Evolutionary conservation across 2,888 invertebrate genomes (phyloP).

Genomic region (Aplocera efformata): DNA sequence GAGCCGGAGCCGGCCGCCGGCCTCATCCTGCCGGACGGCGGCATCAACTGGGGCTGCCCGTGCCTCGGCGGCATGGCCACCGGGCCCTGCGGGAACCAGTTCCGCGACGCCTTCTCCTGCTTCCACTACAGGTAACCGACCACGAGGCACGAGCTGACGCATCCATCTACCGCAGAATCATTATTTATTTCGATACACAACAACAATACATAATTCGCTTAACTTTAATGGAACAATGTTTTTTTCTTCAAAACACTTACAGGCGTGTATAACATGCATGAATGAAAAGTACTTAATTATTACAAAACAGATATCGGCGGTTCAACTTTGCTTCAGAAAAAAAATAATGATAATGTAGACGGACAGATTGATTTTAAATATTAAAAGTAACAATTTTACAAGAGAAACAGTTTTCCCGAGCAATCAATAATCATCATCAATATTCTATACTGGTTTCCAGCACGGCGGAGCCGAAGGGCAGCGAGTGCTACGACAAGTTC

Average conservation of each 20-base stretch:
- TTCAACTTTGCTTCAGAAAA: too few species aligned
- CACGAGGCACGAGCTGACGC: neutral
- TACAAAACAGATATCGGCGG: too few species aligned
- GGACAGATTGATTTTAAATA: too few species aligned
- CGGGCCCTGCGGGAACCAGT: slow-evolving; percentile 96
- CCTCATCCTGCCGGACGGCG: slow-evolving; percentile 90
- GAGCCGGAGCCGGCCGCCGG: slow-evolving; percentile 89
- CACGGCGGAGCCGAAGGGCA: slow-evolving; percentile 93
- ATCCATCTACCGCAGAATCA: neutral
- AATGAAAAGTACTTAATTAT: too few species aligned
- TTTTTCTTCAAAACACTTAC: too few species aligned
- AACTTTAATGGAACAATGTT: too few species aligned
- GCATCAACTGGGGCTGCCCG: slow-evolving; percentile 98
- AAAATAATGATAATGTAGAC: too few species aligned
- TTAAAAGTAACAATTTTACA: too few species aligned
- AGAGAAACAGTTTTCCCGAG: too few species aligned
- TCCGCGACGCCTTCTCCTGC: slow-evolving; percentile 96
- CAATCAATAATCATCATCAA: slow-evolving; percentile 7
- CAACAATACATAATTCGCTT: too few species aligned
- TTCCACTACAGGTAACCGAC: slow-evolving; percentile 88
- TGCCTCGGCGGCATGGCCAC: slow-evolving; percentile 99
- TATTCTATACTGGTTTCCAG: slow-evolving; percentile 60
- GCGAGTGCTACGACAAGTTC: slow-evolving; percentile 95
- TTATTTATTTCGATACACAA: neutral
- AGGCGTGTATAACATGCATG: too few species aligned